A percentile compares a stretch with the other conserved stretches of the same genome.
Conservation (phyloP, 2,888 invertebrate species). For the Trissolcus brochymenae region DNA sequence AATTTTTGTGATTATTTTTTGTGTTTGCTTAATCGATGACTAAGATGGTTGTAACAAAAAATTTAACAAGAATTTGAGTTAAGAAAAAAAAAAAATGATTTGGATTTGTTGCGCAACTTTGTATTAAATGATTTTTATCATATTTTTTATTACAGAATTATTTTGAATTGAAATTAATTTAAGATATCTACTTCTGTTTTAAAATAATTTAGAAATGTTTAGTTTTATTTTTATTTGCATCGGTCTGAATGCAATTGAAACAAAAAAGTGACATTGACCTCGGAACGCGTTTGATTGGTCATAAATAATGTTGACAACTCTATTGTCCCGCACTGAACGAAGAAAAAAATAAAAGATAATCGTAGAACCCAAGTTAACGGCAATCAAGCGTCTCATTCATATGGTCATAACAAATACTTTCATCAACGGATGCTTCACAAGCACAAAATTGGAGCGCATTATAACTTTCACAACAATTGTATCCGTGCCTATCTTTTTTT, state of each 20-base stretch:
- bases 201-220: no score
- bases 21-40: neutral
- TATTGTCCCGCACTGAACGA: neutral
- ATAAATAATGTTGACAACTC: slow-evolving; percentile 7
- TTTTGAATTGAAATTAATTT: neutral
- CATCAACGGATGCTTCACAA: neutral
- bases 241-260: neutral
- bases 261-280: slow-evolving; percentile 8
- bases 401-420: neutral
- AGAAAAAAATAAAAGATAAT: no score
- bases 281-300: neutral
- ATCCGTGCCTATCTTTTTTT: no score
- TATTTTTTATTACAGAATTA: neutral
- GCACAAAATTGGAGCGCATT: no score
- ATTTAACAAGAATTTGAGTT: neutral
- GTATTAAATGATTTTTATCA: neutral
- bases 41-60: neutral
- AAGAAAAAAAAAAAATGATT: neutral
- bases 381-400: no score
- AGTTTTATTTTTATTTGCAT: no score
- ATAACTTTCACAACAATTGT: no score
- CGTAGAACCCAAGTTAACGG: no score
- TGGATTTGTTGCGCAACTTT: no score
- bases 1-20: neutral
- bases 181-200: no score